phyloP scores from a whole-genome alignment of 2,888 invertebrate genomes.

The Merodon equestris region DNA sequence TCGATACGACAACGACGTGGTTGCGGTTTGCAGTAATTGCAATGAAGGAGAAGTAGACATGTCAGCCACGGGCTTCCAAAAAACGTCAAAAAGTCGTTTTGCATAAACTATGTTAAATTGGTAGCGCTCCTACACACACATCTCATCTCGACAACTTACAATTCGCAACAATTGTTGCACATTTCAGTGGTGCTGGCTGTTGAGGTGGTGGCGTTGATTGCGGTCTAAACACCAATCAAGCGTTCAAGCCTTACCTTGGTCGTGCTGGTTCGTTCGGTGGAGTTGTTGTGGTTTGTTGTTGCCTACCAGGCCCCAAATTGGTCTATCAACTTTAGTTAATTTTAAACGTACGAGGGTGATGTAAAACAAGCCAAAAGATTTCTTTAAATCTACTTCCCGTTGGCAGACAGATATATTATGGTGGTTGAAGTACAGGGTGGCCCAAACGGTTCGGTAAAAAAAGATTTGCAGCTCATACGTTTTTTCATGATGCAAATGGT shows the following conservation, averaged over 20 bases:
- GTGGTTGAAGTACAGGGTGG: slow-evolving; percentile 31
- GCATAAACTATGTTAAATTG: slow-evolving; percentile 56
- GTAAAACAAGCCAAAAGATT: slow-evolving; percentile 19
- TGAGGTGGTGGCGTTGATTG: slow-evolving; percentile 59
- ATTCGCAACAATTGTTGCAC: slow-evolving; percentile 62
- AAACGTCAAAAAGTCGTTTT: slow-evolving; percentile 56
- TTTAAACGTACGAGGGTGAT: slow-evolving; percentile 35
- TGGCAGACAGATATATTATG: slow-evolving; percentile 16
- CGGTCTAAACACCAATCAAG: slow-evolving; percentile 65
- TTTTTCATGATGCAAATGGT: too few species aligned
- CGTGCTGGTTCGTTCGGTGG: background rate
- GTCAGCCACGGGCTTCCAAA: slow-evolving; percentile 29
- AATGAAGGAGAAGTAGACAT: slow-evolving; percentile 41
- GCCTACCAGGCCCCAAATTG: slow-evolving; percentile 59
- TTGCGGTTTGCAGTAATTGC: slow-evolving; percentile 30
- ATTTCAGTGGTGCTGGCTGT: slow-evolving; percentile 30
- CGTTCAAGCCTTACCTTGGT: slow-evolving; percentile 34
- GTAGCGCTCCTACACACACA: slow-evolving; percentile 49
- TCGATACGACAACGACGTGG: too few species aligned
- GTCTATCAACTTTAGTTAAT: slow-evolving; percentile 62
- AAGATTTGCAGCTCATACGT: too few species aligned
- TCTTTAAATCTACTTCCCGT: too few species aligned
- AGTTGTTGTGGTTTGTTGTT: slow-evolving; percentile 18
- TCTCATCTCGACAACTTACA: too few species aligned
- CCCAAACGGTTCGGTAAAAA: too few species aligned